Base-by-base conservation (phyloP, 2,888 invertebrate species). In the Apeira syringaria region DNA sequence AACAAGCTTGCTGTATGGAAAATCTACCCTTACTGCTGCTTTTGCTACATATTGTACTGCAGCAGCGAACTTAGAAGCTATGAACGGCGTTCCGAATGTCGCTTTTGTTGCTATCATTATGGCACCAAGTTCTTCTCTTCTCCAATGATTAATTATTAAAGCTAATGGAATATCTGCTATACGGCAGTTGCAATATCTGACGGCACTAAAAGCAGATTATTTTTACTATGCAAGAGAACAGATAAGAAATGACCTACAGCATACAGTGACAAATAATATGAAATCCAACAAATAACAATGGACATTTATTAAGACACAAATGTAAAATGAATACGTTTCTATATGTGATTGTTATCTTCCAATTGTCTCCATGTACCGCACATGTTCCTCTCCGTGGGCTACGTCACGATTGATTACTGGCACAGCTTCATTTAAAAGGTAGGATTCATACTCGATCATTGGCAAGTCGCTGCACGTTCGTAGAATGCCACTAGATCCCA, bases 371-470 rank as follows among this genome's bases (percentile, higher is more conserved):
- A 74, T 58, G 24, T 62, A 61, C 11, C 55, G 50, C 11, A 73
- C 61, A 46, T 72, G 74, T 17, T 70, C 60, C 64, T 84, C 83
- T 11, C 81, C 83, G 15, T 61, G 38, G n/a, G 37, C 31, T 2
- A 82, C 63, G 31, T 83, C 81, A 29, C 57, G 48, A 22, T 77
- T 78, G 41, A 83, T 55, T 18, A 61, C 11, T 1, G 74, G 65
- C 11, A 75, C 51, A 7, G 74, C 61, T 24, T 48, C 35, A 20
- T 53, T 59, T 35, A 83, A 47, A 5, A 80, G 59, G 1, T 55
- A 53, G 2, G 55, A 46, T 56, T 84, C 83, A 37, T 56, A 73
- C 7, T 75, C 68, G 43, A 51, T 79, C 58, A 80, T 65, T 0
- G 58, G 49, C 31, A 74, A 70, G 34, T 64, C 52, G 24, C 47